Conservation (phyloP, 2,888 invertebrate genomes). For the Pammene fasciana region DNA sequence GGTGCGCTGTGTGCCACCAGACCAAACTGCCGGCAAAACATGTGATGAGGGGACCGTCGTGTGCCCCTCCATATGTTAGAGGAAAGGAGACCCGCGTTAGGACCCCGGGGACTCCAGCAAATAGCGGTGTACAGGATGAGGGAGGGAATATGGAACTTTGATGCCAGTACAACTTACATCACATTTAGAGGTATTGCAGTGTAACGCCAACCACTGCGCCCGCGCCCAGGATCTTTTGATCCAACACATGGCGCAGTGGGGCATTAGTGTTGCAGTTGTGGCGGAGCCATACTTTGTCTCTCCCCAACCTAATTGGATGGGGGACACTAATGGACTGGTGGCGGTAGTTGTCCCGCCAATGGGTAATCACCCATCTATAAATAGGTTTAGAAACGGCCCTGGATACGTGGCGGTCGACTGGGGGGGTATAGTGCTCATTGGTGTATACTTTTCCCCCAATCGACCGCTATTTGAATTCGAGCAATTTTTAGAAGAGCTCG, state of each 20-base stretch:
- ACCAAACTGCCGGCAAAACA: neutral
- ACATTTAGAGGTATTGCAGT: neutral
- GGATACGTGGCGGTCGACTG: neutral
- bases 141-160: neutral
- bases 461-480: neutral
- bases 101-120: neutral
- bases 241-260: conserved; percentile 28
- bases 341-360: neutral
- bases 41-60: neutral
- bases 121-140: neutral
- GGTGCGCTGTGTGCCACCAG: no score
- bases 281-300: neutral
- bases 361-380: neutral
- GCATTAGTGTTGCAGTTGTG: neutral
- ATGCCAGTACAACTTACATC: neutral
- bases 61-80: neutral
- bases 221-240: conserved; percentile 5
- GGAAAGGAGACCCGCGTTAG: neutral
- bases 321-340: neutral
- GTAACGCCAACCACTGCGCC: no score
- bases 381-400: neutral
- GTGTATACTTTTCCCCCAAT: neutral
- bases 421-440: neutral
- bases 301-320: neutral
- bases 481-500: neutral